Conservation (phyloP, 2,797 vertebrate species). For the Rhynchonycteris naso region DNA sequence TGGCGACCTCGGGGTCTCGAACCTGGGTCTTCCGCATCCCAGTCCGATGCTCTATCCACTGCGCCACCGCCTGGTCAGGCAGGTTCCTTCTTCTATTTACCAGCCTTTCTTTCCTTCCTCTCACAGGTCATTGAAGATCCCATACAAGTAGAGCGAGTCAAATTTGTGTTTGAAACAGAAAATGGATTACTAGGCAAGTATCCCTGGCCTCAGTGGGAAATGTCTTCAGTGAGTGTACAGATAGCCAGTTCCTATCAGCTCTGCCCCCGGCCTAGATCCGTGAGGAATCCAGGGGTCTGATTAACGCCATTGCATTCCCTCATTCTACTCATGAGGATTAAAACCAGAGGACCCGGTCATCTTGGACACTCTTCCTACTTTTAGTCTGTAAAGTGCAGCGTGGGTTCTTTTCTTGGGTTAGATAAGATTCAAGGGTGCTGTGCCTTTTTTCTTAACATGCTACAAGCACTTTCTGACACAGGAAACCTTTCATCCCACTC, state of each 20-base stretch:
- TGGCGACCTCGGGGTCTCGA: no score
- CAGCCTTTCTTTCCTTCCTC: slow-evolving; percentile 17
- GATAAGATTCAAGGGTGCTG: not conserved
- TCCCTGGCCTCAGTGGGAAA: not conserved
- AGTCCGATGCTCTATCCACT: no score
- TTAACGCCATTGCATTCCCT: not conserved
- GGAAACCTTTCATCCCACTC: not conserved
- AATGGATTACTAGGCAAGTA: slow-evolving; percentile 96
- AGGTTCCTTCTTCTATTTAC: not conserved
- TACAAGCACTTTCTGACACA: not conserved
- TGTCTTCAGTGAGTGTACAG: accelerated
- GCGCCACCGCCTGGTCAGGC: no score
- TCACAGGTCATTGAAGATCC: slow-evolving; percentile 95
- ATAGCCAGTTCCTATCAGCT: not conserved
- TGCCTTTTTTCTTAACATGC: not conserved
- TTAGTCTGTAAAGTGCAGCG: not conserved
- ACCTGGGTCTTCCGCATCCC: no score
- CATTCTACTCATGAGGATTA: not conserved
- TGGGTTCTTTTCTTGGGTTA: not conserved
- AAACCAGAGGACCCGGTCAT: not conserved
- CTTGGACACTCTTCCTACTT: no score
- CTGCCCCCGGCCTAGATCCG: not conserved
- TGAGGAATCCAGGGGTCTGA: not conserved
- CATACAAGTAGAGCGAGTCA: slow-evolving; percentile 95
- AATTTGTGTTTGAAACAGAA: slow-evolving; percentile 98